Percentiles rank a stretch among this genome's conserved stretches.
Evolutionary conservation across 2,797 vertebrate species (phyloP).

Genomic region (Lycodopsis pacificus): DNA sequence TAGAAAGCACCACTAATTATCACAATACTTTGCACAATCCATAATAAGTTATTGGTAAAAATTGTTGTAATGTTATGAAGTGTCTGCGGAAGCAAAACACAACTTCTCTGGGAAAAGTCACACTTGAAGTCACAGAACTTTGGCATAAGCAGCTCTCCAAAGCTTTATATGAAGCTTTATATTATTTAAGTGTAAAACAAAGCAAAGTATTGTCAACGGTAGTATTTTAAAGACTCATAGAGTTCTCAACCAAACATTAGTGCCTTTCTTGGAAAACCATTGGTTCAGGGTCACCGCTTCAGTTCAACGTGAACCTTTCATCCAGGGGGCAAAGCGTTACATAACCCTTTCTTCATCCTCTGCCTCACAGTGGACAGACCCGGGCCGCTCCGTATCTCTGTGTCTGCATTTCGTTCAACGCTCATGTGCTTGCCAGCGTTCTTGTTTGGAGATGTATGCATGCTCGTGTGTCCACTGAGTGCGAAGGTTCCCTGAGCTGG

Average conservation of each 20-base stretch:
- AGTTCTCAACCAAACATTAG: slow-evolving; percentile 20
- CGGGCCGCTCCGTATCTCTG: slow-evolving; percentile 49
- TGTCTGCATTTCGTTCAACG: slow-evolving; percentile 35
- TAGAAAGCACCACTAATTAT: background rate
- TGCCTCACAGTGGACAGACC: slow-evolving; percentile 39
- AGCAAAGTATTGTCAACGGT: background rate
- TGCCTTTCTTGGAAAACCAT: slow-evolving; percentile 39
- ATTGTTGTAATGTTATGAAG: background rate
- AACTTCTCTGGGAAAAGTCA: background rate
- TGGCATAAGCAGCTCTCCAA: background rate
- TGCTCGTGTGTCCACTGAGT: slow-evolving; percentile 21
- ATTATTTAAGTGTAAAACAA: background rate
- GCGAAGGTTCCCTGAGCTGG: slow-evolving; percentile 58
- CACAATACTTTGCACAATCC: background rate
- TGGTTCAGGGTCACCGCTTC: slow-evolving; percentile 48
- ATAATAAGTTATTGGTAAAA: background rate
- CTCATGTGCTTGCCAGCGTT: slow-evolving; percentile 21
- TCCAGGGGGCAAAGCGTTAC: slow-evolving; percentile 46
- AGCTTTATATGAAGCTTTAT: background rate
- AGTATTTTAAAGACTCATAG: slow-evolving; percentile 4
- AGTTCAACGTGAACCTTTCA: slow-evolving; percentile 44
- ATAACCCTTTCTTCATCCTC: slow-evolving; percentile 57
- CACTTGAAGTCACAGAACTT: background rate
- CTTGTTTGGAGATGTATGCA: slow-evolving; percentile 34
- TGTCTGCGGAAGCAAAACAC: background rate